These are phyloP conservation scores for Falco novaeseelandiae DNA, from an alignment of 2,797 vertebrate genomes.

Conservation along the genomic window DNA sequence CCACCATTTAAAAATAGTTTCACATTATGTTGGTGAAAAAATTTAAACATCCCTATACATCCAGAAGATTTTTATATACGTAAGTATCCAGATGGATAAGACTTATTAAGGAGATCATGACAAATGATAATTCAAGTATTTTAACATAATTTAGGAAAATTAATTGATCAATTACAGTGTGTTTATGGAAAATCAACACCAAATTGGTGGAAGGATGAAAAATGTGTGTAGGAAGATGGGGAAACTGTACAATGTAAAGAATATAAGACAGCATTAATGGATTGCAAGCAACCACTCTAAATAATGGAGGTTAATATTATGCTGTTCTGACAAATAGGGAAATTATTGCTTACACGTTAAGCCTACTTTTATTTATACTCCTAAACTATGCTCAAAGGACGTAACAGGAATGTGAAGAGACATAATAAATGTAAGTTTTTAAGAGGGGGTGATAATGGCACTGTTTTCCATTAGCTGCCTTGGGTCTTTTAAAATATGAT, in stretches of 20 bases:
- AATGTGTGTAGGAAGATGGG: not conserved
- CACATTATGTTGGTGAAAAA: not conserved
- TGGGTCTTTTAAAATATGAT: not conserved
- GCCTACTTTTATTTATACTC: constrained; percentile 35
- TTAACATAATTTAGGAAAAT: constrained; percentile 35
- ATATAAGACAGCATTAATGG: not conserved
- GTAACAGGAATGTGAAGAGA: constrained; percentile 3
- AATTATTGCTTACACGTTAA: constrained; percentile 17
- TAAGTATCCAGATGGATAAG: constrained; percentile 10
- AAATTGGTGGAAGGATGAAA: not conserved
- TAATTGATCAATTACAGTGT: constrained; percentile 34
- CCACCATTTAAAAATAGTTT: not conserved
- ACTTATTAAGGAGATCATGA: constrained; percentile 8
- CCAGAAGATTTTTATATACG: not conserved
- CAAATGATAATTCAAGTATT: not conserved
- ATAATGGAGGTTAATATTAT: constrained; percentile 18
- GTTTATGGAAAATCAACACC: constrained; percentile 11
- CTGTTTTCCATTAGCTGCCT: not conserved
- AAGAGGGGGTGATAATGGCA: not conserved
- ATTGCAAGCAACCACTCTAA: constrained; percentile 20
- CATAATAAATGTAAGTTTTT: not conserved
- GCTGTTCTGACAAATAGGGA: not conserved
- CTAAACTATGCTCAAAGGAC: constrained; percentile 5
- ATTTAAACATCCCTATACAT: constrained; percentile 7
- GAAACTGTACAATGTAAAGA: not conserved